These are phyloP conservation scores for Dinoponera quadriceps DNA, from an alignment of 1,140 invertebrate species.

Conservation along the genomic window DNA sequence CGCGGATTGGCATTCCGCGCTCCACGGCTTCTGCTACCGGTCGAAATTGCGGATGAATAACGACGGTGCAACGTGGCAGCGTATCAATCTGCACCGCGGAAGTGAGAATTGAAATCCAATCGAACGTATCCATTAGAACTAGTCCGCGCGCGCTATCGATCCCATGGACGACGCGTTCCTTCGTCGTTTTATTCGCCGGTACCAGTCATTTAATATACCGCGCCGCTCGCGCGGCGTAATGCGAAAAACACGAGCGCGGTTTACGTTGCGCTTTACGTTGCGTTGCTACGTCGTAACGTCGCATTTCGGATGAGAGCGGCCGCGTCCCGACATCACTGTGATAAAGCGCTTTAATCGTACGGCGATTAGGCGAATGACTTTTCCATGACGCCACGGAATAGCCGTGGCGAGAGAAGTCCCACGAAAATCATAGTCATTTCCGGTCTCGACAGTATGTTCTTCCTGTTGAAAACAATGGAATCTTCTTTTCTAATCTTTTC, in stretches of 20 bases:
- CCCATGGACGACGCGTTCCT: not conserved
- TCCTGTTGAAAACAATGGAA: too few relatives aligned
- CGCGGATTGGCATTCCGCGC: conserved; percentile 19
- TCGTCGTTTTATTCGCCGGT: conserved; percentile 20
- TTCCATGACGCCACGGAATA: not conserved
- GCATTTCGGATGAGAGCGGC: conserved; percentile 6
- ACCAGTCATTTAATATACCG: not conserved
- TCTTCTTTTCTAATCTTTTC: too few relatives aligned
- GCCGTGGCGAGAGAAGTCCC: too few relatives aligned
- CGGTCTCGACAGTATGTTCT: too few relatives aligned
- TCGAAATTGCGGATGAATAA: conserved; percentile 38
- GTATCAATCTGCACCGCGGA: conserved; percentile 11
- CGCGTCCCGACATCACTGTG: not conserved
- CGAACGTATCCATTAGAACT: not conserved
- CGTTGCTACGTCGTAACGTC: not conserved
- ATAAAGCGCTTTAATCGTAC: conserved; percentile 7
- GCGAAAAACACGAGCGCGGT: conserved; percentile 1
- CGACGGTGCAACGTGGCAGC: not conserved
- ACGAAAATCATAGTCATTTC: too few relatives aligned
- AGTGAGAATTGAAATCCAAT: conserved; percentile 47
- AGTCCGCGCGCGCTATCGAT: not conserved
- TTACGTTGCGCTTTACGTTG: conserved; percentile 8
- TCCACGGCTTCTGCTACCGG: not conserved
- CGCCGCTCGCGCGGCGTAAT: not conserved
- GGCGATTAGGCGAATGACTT: not conserved